A percentile compares a stretch with the other conserved stretches of the same genome.
Conservation (phyloP, 2,888 invertebrate genomes). For the Leptopilina myrica region DNA sequence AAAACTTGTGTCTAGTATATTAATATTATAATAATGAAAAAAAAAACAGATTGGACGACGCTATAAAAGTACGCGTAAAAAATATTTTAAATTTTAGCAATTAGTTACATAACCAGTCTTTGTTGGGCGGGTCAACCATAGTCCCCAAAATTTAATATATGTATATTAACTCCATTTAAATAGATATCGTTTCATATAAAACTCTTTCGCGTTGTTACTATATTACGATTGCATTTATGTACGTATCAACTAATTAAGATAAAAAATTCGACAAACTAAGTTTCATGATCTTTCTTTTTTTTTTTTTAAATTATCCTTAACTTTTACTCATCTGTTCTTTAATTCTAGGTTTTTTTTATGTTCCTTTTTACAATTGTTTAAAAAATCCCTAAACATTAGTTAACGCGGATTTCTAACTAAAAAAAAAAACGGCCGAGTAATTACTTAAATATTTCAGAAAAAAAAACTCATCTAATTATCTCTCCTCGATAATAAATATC, state of each 20-base stretch:
- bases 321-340: slow-evolving; percentile 47
- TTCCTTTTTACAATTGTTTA: slow-evolving; percentile 44
- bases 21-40: slow-evolving; percentile 44
- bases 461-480: no score
- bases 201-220: slow-evolving; percentile 43
- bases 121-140: slow-evolving; percentile 62
- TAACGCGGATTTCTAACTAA: slow-evolving; percentile 27
- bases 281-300: slow-evolving; percentile 16
- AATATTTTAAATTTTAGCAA: slow-evolving; percentile 64
- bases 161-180: slow-evolving; percentile 44
- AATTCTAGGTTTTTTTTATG: slow-evolving; percentile 32
- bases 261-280: slow-evolving; percentile 47
- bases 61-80: slow-evolving; percentile 61
- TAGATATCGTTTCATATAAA: slow-evolving; percentile 43
- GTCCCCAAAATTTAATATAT: slow-evolving; percentile 51
- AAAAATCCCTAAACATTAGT: slow-evolving; percentile 31
- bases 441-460: background rate
- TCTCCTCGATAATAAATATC: no score
- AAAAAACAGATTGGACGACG: slow-evolving; percentile 48
- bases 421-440: slow-evolving; percentile 26
- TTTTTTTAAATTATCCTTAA: slow-evolving; percentile 22
- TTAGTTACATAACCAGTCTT: slow-evolving; percentile 74
- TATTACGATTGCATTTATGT: slow-evolving; percentile 40
- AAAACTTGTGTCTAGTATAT: slow-evolving; percentile 52
- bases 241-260: slow-evolving; percentile 64